Evolutionary conservation across 2,797 vertebrate species (phyloP), one percentile per base, ranked within the genome.

Genomic region (Ctenopoma multispine): DNA sequence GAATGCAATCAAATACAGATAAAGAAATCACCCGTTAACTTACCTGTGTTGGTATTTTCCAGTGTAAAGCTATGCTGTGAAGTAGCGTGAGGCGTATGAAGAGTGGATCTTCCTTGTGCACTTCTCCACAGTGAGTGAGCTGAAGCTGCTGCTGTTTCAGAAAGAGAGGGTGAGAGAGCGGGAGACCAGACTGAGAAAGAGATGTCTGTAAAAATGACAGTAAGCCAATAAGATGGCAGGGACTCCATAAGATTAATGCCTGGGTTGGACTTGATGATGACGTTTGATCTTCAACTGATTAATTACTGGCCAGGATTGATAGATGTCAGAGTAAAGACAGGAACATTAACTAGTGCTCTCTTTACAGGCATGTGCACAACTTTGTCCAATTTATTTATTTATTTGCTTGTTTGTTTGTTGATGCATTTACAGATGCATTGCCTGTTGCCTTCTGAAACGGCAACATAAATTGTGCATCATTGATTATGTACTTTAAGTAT

Each of bases 201-300:
- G 66, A 72, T 31, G 36, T 24, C 40, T 58, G 47, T 47, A 50
- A 50, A 61, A 75, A 75, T 66, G 84, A 82, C 69, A 70, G 70
- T 7, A 46, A 80, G 51, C 69, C 84, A 88, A 81, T 88, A 66
- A 82, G 69, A 80, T 34, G 12, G 48, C 67, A 63, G 51, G 68
- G 57, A 27, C 63, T 20, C 63, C 29, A 21, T 54, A 63, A 81
- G 66, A 84, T 72, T 49, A 11, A 85, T 71, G 67, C 48, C 29
- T 59, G n/a, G 40, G 68, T 55, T 70, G 72, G 68, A 75, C 68
- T 67, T 65, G 48, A 44, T 1, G 21, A 58, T 66, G 72, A 69
- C 4, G 7, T 80, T 71, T 81, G 66, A 69, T 87, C 65, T 57
- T 55, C 41, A 72, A 20, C 31, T 65, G 59, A 62, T 87, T 47